A percentile compares a stretch with the other conserved stretches of the same genome.
These are phyloP conservation scores for Cichladusa arquata DNA, from an alignment of 2,113 vertebrate genomes.

Conservation along the genomic window DNA sequence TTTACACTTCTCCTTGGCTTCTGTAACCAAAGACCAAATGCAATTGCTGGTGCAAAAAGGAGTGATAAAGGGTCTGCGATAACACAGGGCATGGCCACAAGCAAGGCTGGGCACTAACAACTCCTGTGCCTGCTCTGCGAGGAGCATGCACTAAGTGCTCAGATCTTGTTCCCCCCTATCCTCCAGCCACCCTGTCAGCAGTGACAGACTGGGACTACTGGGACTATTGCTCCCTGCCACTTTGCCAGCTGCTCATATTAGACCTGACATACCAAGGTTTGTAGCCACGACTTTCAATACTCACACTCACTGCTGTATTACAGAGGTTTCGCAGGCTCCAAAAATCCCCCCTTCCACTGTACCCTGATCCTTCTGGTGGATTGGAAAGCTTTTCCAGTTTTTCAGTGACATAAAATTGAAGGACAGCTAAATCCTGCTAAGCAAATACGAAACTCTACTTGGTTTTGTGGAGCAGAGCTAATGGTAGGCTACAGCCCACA, in stretches of 20 bases:
- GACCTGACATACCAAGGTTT: background rate
- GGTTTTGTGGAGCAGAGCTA: background rate
- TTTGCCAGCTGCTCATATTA: background rate
- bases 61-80: background rate
- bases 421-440: background rate
- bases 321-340: background rate
- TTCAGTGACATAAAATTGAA: background rate
- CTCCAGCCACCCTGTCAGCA: background rate
- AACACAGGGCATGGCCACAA: background rate
- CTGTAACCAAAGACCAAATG: background rate
- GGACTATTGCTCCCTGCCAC: background rate
- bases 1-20: background rate
- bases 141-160: rapidly evolving
- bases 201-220: background rate
- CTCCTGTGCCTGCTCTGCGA: rapidly evolving
- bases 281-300: background rate
- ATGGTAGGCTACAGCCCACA: background rate
- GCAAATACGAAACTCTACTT: background rate
- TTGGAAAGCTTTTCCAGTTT: background rate
- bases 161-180: background rate
- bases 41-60: background rate
- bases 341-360: background rate
- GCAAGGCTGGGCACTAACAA: background rate
- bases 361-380: background rate
- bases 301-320: background rate